Evolutionary conservation across 2,888 invertebrate genomes (phyloP).

Genomic region (Mesoligia furuncula): DNA sequence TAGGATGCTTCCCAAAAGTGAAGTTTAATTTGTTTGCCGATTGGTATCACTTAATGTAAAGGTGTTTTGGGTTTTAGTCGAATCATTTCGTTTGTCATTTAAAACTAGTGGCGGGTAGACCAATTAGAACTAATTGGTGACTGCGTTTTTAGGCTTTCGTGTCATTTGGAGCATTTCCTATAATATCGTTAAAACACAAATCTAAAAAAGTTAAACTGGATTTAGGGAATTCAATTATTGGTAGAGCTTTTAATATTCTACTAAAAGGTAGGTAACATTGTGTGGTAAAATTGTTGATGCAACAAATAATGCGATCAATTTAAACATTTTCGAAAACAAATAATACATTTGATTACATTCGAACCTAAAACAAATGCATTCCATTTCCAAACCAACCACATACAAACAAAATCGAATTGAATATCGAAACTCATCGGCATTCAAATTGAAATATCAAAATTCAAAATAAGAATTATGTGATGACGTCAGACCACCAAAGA

Average conservation of each 20-base stretch:
- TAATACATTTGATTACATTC: conserved; percentile 35
- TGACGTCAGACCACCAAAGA: conserved; percentile 75
- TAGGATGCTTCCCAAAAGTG: conserved; percentile 72
- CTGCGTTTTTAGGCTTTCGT: conserved; percentile 6
- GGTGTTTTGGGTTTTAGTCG: conserved; percentile 61
- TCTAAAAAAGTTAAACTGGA: not conserved
- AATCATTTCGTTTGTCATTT: conserved; percentile 53
- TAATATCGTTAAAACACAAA: too few species aligned
- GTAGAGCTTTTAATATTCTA: not conserved
- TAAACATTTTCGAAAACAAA: conserved; percentile 15
- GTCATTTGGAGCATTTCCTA: conserved; percentile 5
- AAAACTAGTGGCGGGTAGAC: conserved; percentile 46
- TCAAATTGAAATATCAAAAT: conserved; percentile 66
- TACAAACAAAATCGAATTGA: conserved; percentile 37
- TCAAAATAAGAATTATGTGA: conserved; percentile 59
- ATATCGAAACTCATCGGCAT: conserved; percentile 54
- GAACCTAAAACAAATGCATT: conserved; percentile 41
- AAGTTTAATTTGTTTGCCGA: conserved; percentile 70
- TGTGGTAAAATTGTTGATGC: not conserved
- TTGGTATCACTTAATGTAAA: conserved; percentile 72
- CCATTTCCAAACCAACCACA: conserved; percentile 42
- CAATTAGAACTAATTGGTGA: conserved; percentile 57
- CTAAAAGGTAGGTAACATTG: not conserved
- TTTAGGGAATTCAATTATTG: not conserved
- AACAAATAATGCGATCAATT: conserved; percentile 4